Percentiles rank a stretch among this genome's conserved stretches.
These are phyloP conservation scores for Iguana delicatissima DNA, from an alignment of 2,797 vertebrate genomes.

Conservation along the genomic window DNA sequence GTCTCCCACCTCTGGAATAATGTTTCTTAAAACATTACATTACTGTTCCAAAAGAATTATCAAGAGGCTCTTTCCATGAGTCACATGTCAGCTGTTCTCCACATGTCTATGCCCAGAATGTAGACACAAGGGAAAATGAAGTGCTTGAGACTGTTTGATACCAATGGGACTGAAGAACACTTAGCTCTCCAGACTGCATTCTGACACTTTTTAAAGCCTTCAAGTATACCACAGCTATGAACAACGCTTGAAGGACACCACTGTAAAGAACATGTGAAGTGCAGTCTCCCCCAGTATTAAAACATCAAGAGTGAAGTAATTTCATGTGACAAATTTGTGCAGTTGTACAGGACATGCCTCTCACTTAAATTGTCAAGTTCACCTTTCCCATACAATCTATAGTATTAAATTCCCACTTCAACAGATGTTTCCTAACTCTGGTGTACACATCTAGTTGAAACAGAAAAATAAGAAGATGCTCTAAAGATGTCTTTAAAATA, in stretches of 20 bases:
- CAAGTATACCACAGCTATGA: background rate
- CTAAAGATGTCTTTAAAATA: background rate
- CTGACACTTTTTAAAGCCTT: background rate
- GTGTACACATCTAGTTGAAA: background rate
- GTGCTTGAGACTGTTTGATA: background rate
- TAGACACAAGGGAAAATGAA: background rate
- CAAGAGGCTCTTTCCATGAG: constrained; percentile 27
- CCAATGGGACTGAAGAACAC: background rate
- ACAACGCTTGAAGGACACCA: background rate
- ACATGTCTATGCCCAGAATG: constrained; percentile 8
- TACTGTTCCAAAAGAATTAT: constrained; percentile 18
- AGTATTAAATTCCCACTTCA: no score
- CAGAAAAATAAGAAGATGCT: background rate
- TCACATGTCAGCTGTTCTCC: background rate
- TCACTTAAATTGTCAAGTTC: no score
- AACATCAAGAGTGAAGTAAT: background rate
- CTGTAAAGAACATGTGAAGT: background rate
- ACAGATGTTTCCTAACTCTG: no score
- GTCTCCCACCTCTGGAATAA: background rate
- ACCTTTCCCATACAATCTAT: no score
- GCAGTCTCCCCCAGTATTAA: background rate
- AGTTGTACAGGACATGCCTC: background rate
- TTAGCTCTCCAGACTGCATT: background rate
- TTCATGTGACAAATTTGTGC: background rate
- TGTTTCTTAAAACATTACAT: background rate